A percentile compares a stretch with the other conserved stretches of the same genome.
Evolutionary conservation across 64 coral and sea anemone genomes (phyloP).

Genomic region (Catalaphyllia jardinei): DNA sequence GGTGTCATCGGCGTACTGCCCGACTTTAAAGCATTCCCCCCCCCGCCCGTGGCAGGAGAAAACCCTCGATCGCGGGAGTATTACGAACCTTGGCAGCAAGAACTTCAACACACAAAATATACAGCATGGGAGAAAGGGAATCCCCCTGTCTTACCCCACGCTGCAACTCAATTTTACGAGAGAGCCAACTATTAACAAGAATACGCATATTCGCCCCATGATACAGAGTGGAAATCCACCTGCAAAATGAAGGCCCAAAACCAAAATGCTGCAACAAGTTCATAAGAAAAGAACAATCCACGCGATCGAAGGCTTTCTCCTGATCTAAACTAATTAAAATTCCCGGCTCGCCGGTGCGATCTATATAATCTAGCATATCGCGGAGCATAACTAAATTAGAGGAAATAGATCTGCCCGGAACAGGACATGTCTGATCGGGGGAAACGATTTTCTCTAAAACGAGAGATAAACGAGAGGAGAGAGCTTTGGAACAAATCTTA

Average conservation of each 20-base stretch:
- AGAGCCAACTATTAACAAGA: not conserved
- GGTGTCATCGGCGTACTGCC: constrained; percentile 44
- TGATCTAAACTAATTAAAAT: constrained; percentile 25
- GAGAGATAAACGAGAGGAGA: not conserved
- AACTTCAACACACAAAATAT: constrained; percentile 28
- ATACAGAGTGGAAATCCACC: constrained; percentile 26
- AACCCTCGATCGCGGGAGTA: not conserved
- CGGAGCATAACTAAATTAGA: constrained; percentile 5
- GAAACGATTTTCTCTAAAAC: not conserved
- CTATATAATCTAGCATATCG: constrained; percentile 15
- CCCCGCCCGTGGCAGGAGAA: not conserved
- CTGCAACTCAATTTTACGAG: not conserved
- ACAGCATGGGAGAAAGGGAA: constrained; percentile 16
- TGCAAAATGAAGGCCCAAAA: not conserved
- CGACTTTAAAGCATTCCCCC: not conserved
- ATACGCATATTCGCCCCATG: not conserved
- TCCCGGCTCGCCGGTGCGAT: not conserved
- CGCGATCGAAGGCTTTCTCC: constrained; percentile 61
- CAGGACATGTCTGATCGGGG: constrained; percentile 22
- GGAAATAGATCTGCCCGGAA: constrained; percentile 26
- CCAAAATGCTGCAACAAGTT: constrained; percentile 18
- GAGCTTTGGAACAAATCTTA: not conserved
- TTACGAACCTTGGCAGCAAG: not conserved
- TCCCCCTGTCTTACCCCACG: constrained; percentile 55
- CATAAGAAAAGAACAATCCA: constrained; percentile 15